Evolutionary conservation across 2,888 invertebrate genomes (phyloP).

Genomic region (Mesorhabditis sp.): DNA sequence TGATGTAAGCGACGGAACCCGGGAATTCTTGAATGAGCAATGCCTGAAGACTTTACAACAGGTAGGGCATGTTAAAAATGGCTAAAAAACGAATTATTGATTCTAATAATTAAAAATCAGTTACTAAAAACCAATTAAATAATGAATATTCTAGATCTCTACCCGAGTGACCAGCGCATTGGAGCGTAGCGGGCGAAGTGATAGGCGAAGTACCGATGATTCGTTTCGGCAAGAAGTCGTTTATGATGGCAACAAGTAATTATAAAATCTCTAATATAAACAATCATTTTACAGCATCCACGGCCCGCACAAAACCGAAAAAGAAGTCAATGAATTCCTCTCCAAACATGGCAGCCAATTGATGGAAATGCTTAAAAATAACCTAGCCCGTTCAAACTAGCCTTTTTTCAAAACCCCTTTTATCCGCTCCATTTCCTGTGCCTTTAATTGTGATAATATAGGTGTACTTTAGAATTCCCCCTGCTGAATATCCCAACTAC

Average conservation of each 20-base stretch:
- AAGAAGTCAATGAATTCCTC: neutral
- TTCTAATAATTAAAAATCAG: no score
- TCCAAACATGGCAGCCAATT: neutral
- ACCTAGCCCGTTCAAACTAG: neutral
- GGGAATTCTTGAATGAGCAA: conserved; percentile 2
- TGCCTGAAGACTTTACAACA: neutral
- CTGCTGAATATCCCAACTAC: no score
- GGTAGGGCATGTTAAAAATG: no score
- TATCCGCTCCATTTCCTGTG: no score
- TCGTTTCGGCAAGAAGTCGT: conserved; percentile 2
- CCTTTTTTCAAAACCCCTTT: no score
- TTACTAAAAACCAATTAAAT: no score
- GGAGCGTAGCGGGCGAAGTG: neutral
- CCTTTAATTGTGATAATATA: no score
- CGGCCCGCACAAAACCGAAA: neutral
- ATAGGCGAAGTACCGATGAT: neutral
- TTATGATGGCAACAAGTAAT: neutral
- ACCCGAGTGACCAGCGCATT: neutral
- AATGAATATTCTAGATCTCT: neutral
- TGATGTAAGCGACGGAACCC: neutral
- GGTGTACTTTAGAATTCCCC: no score
- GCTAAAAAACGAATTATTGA: no score
- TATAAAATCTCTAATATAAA: neutral
- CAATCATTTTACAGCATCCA: neutral
- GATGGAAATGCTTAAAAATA: conserved; percentile 1